phyloP scores from a whole-genome alignment of 2,797 vertebrate genomes.

The Eulemur mongoz region DNA sequence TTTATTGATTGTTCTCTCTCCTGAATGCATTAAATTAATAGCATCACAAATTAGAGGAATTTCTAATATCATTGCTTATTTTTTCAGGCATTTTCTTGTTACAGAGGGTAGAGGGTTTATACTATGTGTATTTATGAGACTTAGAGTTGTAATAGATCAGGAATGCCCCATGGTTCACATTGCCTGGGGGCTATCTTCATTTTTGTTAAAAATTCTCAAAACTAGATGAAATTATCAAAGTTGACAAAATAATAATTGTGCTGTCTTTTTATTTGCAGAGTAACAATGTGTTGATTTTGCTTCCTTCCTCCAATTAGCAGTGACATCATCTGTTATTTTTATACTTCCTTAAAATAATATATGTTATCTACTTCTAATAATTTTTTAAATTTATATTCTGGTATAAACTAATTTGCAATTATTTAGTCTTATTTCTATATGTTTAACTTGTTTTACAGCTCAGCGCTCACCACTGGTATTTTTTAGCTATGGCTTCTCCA shows the following conservation, averaged over 20 bases:
- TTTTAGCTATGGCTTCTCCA: background rate
- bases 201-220: background rate
- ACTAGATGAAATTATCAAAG: background rate
- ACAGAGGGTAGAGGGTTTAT: background rate
- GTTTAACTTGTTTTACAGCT: background rate
- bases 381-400: background rate
- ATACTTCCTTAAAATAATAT: background rate
- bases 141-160: background rate
- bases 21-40: background rate
- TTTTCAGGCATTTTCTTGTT: background rate
- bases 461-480: background rate
- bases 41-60: background rate
- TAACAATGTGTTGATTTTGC: background rate
- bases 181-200: background rate
- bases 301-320: background rate
- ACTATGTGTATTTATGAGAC: background rate
- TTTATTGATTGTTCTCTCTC: background rate
- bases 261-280: background rate
- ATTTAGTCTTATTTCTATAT: background rate
- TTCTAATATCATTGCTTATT: background rate
- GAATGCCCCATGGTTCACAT: background rate
- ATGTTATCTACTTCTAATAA: background rate
- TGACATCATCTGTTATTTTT: background rate
- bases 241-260: background rate
- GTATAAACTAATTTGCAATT: background rate